Conservation (phyloP, 1,140 invertebrate species). For the Aethina tumida region DNA sequence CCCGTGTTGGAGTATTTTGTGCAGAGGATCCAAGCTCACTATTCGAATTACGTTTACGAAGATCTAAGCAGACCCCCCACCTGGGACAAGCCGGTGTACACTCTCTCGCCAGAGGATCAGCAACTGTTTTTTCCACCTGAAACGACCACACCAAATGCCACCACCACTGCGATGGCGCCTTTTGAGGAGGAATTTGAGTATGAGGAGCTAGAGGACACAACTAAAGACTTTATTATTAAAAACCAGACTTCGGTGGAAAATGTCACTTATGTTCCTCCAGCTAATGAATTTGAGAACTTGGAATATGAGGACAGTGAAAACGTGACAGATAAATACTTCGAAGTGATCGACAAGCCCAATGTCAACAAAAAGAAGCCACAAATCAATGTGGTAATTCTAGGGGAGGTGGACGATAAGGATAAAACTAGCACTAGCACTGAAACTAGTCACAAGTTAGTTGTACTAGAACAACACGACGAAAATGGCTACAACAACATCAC, state of each 20-base stretch:
- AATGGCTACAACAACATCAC: no score
- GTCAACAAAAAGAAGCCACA: not conserved
- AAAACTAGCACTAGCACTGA: not conserved
- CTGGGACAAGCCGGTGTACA: conserved; percentile 30
- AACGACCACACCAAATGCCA: conserved; percentile 3
- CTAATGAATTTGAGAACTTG: conserved; percentile 2
- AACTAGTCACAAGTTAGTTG: no score
- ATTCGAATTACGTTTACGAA: conserved; percentile 44
- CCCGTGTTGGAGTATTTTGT: conserved; percentile 50
- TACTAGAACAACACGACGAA: no score
- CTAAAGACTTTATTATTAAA: no score
- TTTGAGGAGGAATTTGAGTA: no score
- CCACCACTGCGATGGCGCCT: no score
- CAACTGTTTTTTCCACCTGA: conserved; percentile 10
- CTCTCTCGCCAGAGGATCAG: conserved; percentile 23
- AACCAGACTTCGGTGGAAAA: no score
- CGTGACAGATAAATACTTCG: conserved; percentile 18
- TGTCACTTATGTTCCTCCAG: no score
- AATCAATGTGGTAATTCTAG: not conserved
- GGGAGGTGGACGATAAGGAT: not conserved
- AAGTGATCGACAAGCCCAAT: conserved; percentile 12
- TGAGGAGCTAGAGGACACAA: no score
- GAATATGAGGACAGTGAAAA: conserved; percentile 15
- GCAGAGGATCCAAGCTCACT: conserved; percentile 48
- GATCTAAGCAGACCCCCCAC: conserved; percentile 37